A percentile compares a stretch with the other conserved stretches of the same genome.
Evolutionary conservation across 1,140 invertebrate species (phyloP).

Genomic region (Pseudomyrmex concolor): DNA sequence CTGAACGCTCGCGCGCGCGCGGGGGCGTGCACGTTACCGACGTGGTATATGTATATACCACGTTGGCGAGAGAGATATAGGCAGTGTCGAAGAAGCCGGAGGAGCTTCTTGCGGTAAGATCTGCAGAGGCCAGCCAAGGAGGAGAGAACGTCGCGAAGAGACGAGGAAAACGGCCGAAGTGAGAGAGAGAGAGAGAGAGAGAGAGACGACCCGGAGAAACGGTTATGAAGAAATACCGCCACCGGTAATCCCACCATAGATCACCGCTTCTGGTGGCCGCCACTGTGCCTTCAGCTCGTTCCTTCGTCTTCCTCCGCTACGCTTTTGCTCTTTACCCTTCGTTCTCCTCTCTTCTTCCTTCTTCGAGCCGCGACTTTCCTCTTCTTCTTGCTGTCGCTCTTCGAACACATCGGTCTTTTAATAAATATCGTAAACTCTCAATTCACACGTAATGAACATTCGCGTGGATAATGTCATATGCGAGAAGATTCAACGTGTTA

Average conservation of each 20-base stretch:
- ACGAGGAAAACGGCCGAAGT: constrained; percentile 9
- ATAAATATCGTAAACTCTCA: constrained; percentile 75
- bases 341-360: constrained; percentile 56
- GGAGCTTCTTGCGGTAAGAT: constrained; percentile 58
- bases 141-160: constrained; percentile 46
- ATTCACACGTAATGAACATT: constrained; percentile 69
- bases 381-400: not conserved
- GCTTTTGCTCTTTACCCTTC: constrained; percentile 37
- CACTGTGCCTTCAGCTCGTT: constrained; percentile 77
- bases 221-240: constrained; percentile 84
- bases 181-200: constrained; percentile 62
- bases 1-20: constrained; percentile 69
- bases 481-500: not conserved
- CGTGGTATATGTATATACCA: constrained; percentile 6
- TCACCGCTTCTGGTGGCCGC: constrained; percentile 79
- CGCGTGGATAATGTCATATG: not conserved
- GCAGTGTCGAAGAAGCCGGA: constrained; percentile 66
- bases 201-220: constrained; percentile 73
- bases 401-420: not conserved
- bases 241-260: constrained; percentile 83
- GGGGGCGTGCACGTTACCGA: constrained; percentile 65
- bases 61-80: constrained; percentile 66
- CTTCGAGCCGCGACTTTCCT: not conserved
- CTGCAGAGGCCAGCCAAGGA: constrained; percentile 47
- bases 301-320: constrained; percentile 66